A percentile compares a stretch with the other conserved stretches of the same genome.
Evolutionary conservation across 2,888 invertebrate genomes (phyloP).

Genomic region (Stenotaenia linearis): DNA sequence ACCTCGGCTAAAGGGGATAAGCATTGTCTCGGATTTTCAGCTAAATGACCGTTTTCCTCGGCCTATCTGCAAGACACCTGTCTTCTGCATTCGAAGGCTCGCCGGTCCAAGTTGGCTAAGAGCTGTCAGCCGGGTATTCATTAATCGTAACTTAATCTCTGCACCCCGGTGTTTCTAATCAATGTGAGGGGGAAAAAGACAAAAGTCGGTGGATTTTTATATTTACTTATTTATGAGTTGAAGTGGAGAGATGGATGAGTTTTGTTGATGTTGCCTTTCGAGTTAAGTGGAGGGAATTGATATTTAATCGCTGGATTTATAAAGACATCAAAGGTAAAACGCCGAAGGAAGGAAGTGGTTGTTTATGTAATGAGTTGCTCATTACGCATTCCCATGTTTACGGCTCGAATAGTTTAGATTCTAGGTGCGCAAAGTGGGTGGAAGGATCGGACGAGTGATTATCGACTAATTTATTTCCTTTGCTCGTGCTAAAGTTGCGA

Average conservation of each 20-base stretch:
- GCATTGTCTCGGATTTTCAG: background rate
- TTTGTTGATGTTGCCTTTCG: background rate
- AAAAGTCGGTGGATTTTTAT: background rate
- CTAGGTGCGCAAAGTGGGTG: background rate
- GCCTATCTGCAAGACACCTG: conserved; percentile 1
- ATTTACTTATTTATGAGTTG: background rate
- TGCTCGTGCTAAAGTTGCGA: background rate
- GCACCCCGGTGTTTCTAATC: background rate
- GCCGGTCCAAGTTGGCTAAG: background rate
- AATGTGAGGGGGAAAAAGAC: background rate
- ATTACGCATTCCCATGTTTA: conserved; percentile 3
- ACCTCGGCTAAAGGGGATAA: background rate
- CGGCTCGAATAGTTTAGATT: background rate
- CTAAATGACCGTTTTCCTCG: background rate
- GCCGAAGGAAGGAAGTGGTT: background rate
- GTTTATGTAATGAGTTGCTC: background rate
- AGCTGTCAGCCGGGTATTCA: background rate
- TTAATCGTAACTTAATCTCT: background rate
- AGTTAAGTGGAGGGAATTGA: background rate
- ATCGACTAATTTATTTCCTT: background rate
- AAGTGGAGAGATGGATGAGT: background rate
- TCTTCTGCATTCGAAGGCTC: background rate
- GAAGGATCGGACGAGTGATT: background rate
- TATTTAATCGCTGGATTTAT: background rate
- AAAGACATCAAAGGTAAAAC: background rate